Conservation (phyloP, 2,797 vertebrate genomes). For the Todus mexicanus region DNA sequence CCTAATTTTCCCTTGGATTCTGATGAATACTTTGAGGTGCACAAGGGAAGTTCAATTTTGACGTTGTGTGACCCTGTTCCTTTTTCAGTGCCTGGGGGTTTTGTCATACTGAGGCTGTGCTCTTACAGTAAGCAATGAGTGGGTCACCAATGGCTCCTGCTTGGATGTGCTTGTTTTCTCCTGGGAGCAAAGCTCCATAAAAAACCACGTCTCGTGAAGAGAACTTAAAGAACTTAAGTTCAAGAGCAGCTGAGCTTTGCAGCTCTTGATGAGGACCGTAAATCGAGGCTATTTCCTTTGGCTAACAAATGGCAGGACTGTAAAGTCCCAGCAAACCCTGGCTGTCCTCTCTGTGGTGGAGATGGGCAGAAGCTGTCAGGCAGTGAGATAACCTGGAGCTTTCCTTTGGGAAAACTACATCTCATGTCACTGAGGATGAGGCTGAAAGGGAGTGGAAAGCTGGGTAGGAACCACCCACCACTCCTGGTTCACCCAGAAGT, state of each 20-base stretch:
- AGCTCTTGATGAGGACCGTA: not conserved
- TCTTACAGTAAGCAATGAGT: not conserved
- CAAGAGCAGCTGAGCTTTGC: not conserved
- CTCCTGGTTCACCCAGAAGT: not conserved
- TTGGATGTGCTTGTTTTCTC: not conserved
- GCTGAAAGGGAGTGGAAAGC: not conserved
- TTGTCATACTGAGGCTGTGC: not conserved
- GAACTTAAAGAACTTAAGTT: not conserved
- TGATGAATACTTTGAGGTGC: not conserved
- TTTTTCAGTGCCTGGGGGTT: not conserved
- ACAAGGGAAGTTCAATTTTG: not conserved
- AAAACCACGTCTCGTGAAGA: not conserved
- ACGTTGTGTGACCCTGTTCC: accelerated
- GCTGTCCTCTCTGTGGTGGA: not conserved
- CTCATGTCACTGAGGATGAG: not conserved
- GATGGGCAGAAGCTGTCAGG: not conserved
- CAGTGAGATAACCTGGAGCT: not conserved
- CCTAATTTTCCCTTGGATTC: not conserved
- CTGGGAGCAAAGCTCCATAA: not conserved
- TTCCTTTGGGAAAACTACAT: not conserved
- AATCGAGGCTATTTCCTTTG: not conserved
- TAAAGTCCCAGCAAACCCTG: not conserved
- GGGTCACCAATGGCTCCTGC: not conserved
- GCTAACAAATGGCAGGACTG: not conserved
- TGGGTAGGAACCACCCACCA: not conserved